Percentiles rank a stretch among this genome's conserved stretches.
Evolutionary conservation across 2,113 vertebrate genomes (phyloP).

Genomic region (Apus apus): DNA sequence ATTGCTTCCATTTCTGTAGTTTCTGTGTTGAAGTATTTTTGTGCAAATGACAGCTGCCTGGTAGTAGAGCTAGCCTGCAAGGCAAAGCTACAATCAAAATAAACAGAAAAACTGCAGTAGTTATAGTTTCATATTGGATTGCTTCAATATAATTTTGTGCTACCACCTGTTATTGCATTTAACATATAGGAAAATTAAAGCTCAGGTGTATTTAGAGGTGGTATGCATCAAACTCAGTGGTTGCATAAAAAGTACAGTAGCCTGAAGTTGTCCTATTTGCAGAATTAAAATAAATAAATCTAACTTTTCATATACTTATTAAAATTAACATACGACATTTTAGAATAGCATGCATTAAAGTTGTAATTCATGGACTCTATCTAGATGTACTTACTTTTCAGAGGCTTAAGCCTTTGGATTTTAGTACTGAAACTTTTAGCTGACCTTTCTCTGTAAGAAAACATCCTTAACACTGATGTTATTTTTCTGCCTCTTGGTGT

Average conservation of each 20-base stretch:
- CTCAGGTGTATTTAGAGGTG: background rate
- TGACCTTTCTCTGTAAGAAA: constrained; percentile 78
- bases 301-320: background rate
- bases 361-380: constrained; percentile 9
- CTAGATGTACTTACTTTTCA: constrained; percentile 57
- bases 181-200: background rate
- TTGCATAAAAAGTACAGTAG: background rate
- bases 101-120: background rate
- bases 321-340: constrained; percentile 7
- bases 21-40: background rate
- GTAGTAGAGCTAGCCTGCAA: background rate
- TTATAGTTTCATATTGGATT: background rate
- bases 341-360: background rate
- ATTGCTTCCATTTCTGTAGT: background rate
- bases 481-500: constrained; percentile 81
- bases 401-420: constrained; percentile 59
- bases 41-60: background rate
- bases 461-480: constrained; percentile 81
- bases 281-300: constrained; percentile 6
- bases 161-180: background rate
- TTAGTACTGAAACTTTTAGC: constrained; percentile 72
- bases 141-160: background rate
- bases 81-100: background rate
- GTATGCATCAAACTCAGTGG: background rate
- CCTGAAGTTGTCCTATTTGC: background rate